Evolutionary conservation across 1,140 invertebrate species (phyloP).

Genomic region (Trichonephila inaurata): DNA sequence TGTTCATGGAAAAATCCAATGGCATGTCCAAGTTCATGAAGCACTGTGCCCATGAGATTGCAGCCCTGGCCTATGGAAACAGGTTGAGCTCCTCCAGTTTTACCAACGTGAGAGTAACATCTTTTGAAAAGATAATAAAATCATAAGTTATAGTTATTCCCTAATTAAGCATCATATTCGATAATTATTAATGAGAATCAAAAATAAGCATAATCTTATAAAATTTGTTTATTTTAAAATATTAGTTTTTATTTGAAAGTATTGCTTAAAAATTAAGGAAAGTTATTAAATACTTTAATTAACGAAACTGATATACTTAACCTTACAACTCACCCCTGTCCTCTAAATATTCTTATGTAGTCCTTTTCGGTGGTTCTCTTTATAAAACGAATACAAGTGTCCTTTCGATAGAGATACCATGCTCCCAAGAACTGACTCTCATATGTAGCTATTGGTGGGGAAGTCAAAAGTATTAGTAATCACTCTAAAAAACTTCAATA

Average conservation of each 20-base stretch:
- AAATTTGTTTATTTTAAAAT: too few relatives aligned
- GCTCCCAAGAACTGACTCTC: background rate
- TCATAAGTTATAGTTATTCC: too few relatives aligned
- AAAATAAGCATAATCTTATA: background rate
- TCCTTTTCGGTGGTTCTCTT: conserved; percentile 37
- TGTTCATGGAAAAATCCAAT: conserved; percentile 87
- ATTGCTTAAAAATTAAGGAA: too few relatives aligned
- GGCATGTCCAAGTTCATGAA: conserved; percentile 92
- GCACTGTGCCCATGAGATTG: conserved; percentile 85
- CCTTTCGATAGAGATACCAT: background rate
- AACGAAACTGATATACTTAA: too few relatives aligned
- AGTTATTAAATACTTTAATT: too few relatives aligned
- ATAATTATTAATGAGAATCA: background rate
- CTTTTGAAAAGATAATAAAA: background rate
- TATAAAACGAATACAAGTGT: conserved; percentile 55
- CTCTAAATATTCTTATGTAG: conserved; percentile 54
- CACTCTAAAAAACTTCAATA: too few relatives aligned
- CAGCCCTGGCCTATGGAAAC: conserved; percentile 75
- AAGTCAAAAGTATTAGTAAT: too few relatives aligned
- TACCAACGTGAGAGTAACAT: conserved; percentile 62
- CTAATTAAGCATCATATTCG: too few relatives aligned
- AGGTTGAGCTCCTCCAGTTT: conserved; percentile 68
- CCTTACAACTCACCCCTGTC: conserved; percentile 18
- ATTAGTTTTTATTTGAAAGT: too few relatives aligned
- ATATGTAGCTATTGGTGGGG: background rate